These are phyloP conservation scores for Drosophila peninsularis DNA, from an alignment of 2,888 invertebrate species.

Conservation along the genomic window DNA sequence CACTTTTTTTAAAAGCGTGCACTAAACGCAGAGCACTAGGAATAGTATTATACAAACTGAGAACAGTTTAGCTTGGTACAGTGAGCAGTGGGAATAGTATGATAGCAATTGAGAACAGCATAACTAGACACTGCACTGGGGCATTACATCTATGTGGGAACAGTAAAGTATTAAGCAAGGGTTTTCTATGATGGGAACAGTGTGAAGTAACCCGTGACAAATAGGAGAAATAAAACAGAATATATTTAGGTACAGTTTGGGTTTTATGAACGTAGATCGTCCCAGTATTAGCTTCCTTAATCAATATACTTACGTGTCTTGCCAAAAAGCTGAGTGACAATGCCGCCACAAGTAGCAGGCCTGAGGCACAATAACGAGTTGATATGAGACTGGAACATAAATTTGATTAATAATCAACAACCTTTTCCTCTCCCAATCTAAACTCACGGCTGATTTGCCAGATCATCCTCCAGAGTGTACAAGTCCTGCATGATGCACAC, in stretches of 20 bases:
- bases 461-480: constrained; percentile 87
- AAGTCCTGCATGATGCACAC: constrained; percentile 86
- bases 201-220: too few species aligned
- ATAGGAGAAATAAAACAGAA: too few species aligned
- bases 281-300: too few species aligned
- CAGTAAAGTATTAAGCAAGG: too few species aligned
- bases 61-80: not conserved
- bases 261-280: too few species aligned
- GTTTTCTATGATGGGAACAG: too few species aligned
- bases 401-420: too few species aligned
- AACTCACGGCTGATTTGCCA: constrained; percentile 82
- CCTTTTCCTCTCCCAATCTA: not conserved
- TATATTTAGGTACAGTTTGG: too few species aligned
- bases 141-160: too few species aligned
- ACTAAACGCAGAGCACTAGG: not conserved
- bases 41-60: not conserved
- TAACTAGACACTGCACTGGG: too few species aligned
- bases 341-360: constrained; percentile 86
- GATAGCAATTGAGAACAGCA: not conserved
- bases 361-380: constrained; percentile 81
- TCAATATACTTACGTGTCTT: constrained; percentile 87
- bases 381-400: constrained; percentile 78
- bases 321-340: constrained; percentile 87
- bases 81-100: not conserved
- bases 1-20: not conserved